Evolutionary conservation across 2,113 vertebrate species (phyloP).

Genomic region (Gulo gulo): DNA sequence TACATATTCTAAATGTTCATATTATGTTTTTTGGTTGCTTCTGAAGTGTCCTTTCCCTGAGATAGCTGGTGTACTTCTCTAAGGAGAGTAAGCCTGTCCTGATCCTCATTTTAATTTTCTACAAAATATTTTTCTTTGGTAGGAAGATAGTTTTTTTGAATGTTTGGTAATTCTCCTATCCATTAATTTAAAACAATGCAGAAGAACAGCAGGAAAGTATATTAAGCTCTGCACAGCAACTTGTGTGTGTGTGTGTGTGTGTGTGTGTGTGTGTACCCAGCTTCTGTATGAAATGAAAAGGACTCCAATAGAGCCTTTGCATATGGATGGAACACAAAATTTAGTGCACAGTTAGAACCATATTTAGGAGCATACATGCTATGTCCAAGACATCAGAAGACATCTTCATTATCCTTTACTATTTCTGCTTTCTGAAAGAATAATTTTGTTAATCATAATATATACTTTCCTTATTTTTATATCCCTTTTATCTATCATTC

Average conservation of each 20-base stretch:
- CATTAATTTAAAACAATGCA: slow-evolving; percentile 29
- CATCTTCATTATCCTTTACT: slow-evolving; percentile 56
- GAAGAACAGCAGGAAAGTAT: slow-evolving; percentile 44
- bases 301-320: slow-evolving; percentile 63
- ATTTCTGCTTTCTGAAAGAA: slow-evolving; percentile 35
- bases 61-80: not conserved
- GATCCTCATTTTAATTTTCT: not conserved
- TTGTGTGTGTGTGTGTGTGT: not conserved
- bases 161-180: not conserved
- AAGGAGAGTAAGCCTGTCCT: not conserved
- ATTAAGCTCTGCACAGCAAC: slow-evolving; percentile 25
- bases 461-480: not conserved
- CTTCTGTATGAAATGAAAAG: slow-evolving; percentile 64
- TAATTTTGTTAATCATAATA: not conserved
- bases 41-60: not conserved
- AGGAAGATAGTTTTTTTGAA: not conserved
- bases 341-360: slow-evolving; percentile 25
- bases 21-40: not conserved
- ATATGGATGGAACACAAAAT: slow-evolving; percentile 69
- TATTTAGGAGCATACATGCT: slow-evolving; percentile 33
- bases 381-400: slow-evolving; percentile 43
- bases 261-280: not conserved
- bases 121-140: not conserved
- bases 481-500: not conserved
- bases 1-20: not conserved